A percentile compares a stretch with the other conserved stretches of the same genome.
Conservation (phyloP, 1,140 invertebrate species). For the Bombyx mandarina region DNA sequence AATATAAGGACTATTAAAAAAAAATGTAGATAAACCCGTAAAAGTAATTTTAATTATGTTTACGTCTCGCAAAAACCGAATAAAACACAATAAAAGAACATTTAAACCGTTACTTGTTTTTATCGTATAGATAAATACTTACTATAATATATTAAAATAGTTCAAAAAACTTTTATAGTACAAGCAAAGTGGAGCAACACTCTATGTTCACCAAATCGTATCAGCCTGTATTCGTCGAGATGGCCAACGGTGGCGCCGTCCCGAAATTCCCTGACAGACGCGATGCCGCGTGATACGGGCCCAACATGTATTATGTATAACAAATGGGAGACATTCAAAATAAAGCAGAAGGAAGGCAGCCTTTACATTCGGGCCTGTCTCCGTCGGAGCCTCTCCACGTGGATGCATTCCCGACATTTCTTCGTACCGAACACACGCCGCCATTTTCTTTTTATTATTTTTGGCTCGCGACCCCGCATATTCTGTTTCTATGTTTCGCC, state of each 20-base stretch:
- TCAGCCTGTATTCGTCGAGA: slow-evolving; percentile 34
- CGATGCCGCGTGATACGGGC: slow-evolving; percentile 53
- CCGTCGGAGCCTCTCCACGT: slow-evolving; percentile 51
- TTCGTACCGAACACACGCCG: slow-evolving; percentile 31
- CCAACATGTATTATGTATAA: slow-evolving; percentile 69
- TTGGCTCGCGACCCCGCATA: slow-evolving; percentile 36
- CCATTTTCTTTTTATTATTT: slow-evolving; percentile 42
- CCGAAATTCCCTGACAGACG: slow-evolving; percentile 52
- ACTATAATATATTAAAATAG: no score
- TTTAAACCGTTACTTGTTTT: no score
- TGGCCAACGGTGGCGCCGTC: slow-evolving; percentile 53
- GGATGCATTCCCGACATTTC: slow-evolving; percentile 58
- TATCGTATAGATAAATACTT: no score
- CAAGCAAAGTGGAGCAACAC: no score
- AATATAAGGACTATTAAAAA: no score
- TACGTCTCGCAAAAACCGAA: no score
- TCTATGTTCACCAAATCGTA: slow-evolving; percentile 4
- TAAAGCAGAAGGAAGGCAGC: slow-evolving; percentile 47
- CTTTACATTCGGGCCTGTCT: slow-evolving; percentile 44
- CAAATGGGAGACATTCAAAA: slow-evolving; percentile 68
- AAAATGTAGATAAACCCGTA: no score
- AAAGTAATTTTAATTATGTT: no score
- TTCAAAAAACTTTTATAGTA: no score
- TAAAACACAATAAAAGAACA: no score
- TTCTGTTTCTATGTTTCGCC: slow-evolving; percentile 9